Conservation (phyloP, 2,888 invertebrate species). For the Perizoma flavofasciatum region DNA sequence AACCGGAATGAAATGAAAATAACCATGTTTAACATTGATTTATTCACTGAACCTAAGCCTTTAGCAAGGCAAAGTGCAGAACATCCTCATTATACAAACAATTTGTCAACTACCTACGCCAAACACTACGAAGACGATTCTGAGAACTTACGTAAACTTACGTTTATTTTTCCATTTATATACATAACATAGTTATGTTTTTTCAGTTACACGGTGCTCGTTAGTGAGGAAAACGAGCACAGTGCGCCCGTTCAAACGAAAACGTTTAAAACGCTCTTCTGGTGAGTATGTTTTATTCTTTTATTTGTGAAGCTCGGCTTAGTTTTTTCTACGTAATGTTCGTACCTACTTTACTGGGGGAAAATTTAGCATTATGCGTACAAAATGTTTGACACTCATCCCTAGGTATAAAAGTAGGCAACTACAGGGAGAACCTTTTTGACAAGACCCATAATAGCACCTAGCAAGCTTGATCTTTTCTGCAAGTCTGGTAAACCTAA, state of each 20-base stretch:
- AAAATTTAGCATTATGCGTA: too few relatives aligned
- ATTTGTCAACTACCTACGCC: slow-evolving; percentile 37
- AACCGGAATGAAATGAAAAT: background rate
- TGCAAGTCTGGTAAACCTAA: too few relatives aligned
- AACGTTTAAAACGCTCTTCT: slow-evolving; percentile 71
- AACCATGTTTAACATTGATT: background rate
- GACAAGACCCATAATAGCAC: too few relatives aligned
- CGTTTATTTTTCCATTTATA: slow-evolving; percentile 45
- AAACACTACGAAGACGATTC: slow-evolving; percentile 34
- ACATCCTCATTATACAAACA: slow-evolving; percentile 39
- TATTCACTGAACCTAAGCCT: slow-evolving; percentile 15
- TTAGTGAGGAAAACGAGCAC: slow-evolving; percentile 61
- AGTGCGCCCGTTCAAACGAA: slow-evolving; percentile 63
- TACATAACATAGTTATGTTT: slow-evolving; percentile 45
- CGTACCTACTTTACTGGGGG: too few relatives aligned
- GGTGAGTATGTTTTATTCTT: slow-evolving; percentile 59
- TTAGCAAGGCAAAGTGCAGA: slow-evolving; percentile 20
- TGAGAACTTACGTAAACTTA: slow-evolving; percentile 32
- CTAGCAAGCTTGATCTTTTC: too few relatives aligned
- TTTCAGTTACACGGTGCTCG: slow-evolving; percentile 71
- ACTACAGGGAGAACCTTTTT: too few relatives aligned
- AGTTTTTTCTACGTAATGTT: slow-evolving; percentile 4
- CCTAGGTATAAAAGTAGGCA: too few relatives aligned
- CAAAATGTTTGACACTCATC: too few relatives aligned
- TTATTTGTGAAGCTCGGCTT: slow-evolving; percentile 36